Conservation (phyloP, 2,797 vertebrate species). For the Diglossa cyanea region DNA sequence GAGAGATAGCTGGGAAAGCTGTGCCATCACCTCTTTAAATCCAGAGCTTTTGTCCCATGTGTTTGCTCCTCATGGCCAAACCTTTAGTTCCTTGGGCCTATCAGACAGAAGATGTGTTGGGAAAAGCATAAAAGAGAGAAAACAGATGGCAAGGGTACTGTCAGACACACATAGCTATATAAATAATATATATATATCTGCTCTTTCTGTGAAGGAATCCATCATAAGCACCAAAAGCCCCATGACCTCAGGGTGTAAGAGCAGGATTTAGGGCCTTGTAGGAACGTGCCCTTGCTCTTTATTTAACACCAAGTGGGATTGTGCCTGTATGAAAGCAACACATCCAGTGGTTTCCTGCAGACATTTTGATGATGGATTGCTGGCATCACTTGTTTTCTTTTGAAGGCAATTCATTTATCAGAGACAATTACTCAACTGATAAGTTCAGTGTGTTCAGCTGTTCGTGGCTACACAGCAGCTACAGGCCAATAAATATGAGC, state of each 20-base stretch:
- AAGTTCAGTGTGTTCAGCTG: constrained; percentile 65
- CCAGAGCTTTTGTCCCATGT: background rate
- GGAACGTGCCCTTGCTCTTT: background rate
- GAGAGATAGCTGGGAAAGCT: background rate
- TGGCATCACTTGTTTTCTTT: constrained; percentile 42
- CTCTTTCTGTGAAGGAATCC: background rate
- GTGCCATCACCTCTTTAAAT: background rate
- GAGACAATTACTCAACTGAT: constrained; percentile 60
- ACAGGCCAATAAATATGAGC: constrained; percentile 27
- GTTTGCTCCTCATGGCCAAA: background rate
- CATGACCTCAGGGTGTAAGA: background rate
- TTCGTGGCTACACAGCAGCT: constrained; percentile 3
- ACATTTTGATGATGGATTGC: constrained; percentile 23
- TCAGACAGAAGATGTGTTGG: fast-evolving
- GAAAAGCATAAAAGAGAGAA: background rate
- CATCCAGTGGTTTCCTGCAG: background rate
- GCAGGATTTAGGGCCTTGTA: background rate
- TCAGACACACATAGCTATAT: background rate
- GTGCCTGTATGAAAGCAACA: background rate
- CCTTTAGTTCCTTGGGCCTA: background rate
- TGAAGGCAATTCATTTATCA: constrained; percentile 62
- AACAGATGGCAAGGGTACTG: background rate
- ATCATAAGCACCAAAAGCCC: background rate
- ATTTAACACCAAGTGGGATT: background rate
- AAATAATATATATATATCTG: background rate